Conservation (phyloP, 2,888 invertebrate genomes). For the Apoda limacodes region DNA sequence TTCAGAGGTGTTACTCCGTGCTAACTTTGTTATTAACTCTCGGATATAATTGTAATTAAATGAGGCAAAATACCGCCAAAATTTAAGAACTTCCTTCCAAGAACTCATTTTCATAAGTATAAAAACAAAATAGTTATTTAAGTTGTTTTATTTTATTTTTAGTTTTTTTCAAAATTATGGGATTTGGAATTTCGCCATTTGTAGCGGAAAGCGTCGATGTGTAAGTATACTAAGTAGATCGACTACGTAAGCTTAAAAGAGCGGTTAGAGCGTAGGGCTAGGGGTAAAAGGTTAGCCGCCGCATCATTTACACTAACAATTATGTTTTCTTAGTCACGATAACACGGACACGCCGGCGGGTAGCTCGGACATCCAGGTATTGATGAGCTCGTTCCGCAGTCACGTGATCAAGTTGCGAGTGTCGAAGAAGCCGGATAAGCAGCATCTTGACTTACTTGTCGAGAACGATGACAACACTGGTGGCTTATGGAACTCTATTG, state of each 20-base stretch:
- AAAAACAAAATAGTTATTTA: background rate
- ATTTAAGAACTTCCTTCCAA: too few relatives aligned
- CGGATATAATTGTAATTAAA: too few relatives aligned
- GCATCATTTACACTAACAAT: too few relatives aligned
- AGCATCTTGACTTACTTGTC: conserved; percentile 85
- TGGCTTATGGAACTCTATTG: conserved; percentile 95
- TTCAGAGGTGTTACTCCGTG: too few relatives aligned
- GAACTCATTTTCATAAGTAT: too few relatives aligned
- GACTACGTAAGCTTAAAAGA: background rate
- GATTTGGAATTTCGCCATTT: too few relatives aligned
- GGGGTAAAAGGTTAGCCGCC: conserved; percentile 1
- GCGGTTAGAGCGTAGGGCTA: background rate
- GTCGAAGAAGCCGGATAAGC: conserved; percentile 90
- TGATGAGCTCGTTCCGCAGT: conserved; percentile 86
- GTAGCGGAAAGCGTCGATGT: too few relatives aligned
- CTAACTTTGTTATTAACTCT: too few relatives aligned
- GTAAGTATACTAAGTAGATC: too few relatives aligned
- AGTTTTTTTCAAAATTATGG: too few relatives aligned
- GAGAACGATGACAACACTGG: conserved; percentile 77
- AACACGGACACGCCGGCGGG: conserved; percentile 79
- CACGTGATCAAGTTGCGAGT: conserved; percentile 93
- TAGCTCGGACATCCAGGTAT: conserved; percentile 79
- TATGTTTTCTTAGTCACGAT: conserved; percentile 81
- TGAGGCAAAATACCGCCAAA: too few relatives aligned
- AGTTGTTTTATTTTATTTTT: background rate